Evolutionary conservation across 2,113 vertebrate species (phyloP).

Genomic region (Seriola quinqueradiata): DNA sequence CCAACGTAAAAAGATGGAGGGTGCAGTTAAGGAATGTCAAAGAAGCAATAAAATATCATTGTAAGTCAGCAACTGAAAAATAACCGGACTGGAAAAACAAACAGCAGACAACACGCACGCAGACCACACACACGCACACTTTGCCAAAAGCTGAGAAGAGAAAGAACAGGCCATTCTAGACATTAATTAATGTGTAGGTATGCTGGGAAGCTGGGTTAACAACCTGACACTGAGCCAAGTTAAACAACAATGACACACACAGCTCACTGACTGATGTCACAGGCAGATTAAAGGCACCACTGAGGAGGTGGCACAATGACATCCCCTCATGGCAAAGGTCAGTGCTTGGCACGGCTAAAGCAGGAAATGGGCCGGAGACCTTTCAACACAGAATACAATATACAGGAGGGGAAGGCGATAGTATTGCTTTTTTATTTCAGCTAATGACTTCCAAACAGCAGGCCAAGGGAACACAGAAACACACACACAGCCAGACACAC

Average conservation of each 20-base stretch:
- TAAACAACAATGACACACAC: conserved; percentile 56
- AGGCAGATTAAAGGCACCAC: conserved; percentile 53
- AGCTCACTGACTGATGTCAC: conserved; percentile 50
- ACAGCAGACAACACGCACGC: not conserved
- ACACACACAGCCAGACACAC: conserved; percentile 36
- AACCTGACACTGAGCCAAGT: conserved; percentile 50
- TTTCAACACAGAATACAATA: conserved; percentile 35
- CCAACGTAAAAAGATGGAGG: not conserved
- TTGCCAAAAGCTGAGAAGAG: not conserved
- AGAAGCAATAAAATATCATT: not conserved
- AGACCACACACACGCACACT: conserved; percentile 19
- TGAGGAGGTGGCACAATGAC: conserved; percentile 53
- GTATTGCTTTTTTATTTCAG: conserved; percentile 58
- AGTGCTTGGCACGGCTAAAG: conserved; percentile 38
- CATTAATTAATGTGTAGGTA: conserved; percentile 51
- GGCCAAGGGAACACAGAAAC: conserved; percentile 31
- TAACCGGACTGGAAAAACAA: conserved; percentile 7
- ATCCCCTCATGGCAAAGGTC: conserved; percentile 64
- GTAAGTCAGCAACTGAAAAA: conserved; percentile 30
- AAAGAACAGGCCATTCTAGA: conserved; percentile 25
- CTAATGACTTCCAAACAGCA: conserved; percentile 72
- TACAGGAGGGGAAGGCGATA: conserved; percentile 43
- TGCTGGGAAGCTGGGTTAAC: conserved; percentile 46
- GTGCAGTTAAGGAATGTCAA: not conserved
- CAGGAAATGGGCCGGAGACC: conserved; percentile 29